These are phyloP conservation scores for Ecdyonurus torrentis DNA, from an alignment of 2,888 invertebrate species.

Conservation along the genomic window DNA sequence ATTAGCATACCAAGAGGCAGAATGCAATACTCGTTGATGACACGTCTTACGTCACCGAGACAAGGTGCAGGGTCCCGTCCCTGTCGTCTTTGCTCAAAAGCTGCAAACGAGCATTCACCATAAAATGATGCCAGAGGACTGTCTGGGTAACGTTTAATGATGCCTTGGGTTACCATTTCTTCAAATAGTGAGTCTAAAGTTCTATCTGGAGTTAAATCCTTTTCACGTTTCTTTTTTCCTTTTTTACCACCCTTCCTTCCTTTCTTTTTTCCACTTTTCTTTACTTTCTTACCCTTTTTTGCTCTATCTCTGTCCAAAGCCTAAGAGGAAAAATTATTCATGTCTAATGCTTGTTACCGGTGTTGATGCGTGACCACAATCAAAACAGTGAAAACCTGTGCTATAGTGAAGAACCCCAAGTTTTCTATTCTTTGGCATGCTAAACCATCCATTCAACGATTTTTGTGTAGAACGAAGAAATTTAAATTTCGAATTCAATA, in stretches of 20 bases:
- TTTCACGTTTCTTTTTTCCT: slow-evolving; percentile 31
- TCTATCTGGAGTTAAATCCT: slow-evolving; percentile 43
- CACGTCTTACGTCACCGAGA: slow-evolving; percentile 39
- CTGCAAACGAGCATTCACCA: slow-evolving; percentile 49
- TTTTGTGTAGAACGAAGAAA: too few species aligned
- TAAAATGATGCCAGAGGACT: slow-evolving; percentile 42
- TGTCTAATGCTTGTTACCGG: background rate
- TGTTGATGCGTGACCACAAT: background rate
- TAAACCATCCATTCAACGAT: too few species aligned
- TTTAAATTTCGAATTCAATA: too few species aligned
- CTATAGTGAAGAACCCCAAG: background rate
- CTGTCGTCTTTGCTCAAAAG: slow-evolving; percentile 29
- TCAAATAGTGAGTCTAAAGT: slow-evolving; percentile 49
- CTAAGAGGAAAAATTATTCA: background rate
- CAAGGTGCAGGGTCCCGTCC: slow-evolving; percentile 32
- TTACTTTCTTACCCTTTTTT: slow-evolving; percentile 19
- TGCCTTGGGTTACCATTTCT: slow-evolving; percentile 47
- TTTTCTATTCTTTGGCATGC: too few species aligned
- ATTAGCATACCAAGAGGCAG: slow-evolving; percentile 37
- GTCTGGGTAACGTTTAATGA: slow-evolving; percentile 45
- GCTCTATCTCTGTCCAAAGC: slow-evolving; percentile 15
- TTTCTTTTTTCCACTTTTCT: slow-evolving; percentile 12
- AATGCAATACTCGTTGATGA: slow-evolving; percentile 40
- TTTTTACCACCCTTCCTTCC: slow-evolving; percentile 23
- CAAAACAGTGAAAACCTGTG: background rate